Conservation (phyloP, 1,140 invertebrate species). For the Microplitis mediator region DNA sequence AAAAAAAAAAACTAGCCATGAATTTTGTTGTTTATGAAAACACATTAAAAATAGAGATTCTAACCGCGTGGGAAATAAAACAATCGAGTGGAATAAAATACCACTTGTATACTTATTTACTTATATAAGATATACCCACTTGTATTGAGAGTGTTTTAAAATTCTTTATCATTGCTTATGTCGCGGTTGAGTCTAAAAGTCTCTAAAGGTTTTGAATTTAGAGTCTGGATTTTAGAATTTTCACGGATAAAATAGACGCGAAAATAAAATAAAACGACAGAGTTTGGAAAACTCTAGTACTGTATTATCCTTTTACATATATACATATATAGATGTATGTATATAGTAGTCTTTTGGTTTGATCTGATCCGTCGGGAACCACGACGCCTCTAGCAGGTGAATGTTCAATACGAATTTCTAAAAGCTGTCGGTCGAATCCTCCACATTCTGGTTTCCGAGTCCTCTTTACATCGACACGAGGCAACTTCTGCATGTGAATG, state of each 20-base stretch:
- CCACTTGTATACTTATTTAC: not conserved
- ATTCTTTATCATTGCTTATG: too few species aligned
- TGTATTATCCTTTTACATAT: not conserved
- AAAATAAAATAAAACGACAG: not conserved
- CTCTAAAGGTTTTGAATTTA: not conserved
- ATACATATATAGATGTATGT: not conserved
- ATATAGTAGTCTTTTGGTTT: conserved; percentile 14
- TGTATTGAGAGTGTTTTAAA: not conserved
- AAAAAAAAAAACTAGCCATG: too few species aligned
- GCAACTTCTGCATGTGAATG: too few species aligned
- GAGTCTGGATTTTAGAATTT: not conserved
- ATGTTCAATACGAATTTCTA: conserved; percentile 21
- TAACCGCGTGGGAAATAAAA: not conserved
- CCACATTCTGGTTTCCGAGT: conserved; percentile 13
- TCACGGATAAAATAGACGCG: not conserved
- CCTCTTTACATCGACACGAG: too few species aligned
- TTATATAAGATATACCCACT: not conserved
- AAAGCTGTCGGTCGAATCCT: conserved; percentile 20
- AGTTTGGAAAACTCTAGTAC: not conserved
- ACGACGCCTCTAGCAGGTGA: conserved; percentile 41
- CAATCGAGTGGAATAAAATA: not conserved
- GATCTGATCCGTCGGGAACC: conserved; percentile 44
- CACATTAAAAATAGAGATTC: not conserved
- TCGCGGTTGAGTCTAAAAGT: too few species aligned
- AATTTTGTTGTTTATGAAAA: not conserved